These are phyloP conservation scores for Corella eumyota DNA, from an alignment of 23 tunicate genomes.

Conservation along the genomic window DNA sequence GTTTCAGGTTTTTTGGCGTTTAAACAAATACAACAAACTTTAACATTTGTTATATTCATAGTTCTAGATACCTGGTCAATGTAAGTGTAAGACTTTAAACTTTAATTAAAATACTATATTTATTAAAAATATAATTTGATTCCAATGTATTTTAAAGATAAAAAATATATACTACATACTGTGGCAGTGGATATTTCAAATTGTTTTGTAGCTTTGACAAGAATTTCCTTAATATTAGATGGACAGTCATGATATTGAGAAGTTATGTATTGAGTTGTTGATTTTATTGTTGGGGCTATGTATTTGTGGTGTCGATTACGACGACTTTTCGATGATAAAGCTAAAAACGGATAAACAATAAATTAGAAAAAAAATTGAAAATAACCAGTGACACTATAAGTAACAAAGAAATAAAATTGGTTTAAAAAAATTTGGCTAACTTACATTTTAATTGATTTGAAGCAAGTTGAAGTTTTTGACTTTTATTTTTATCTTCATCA, in stretches of 20 bases:
- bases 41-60: neutral
- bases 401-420: too few species aligned
- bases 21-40: constrained; percentile 60
- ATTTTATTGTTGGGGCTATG: constrained; percentile 14
- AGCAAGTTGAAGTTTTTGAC: too few species aligned
- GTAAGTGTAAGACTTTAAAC: neutral
- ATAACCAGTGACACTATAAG: too few species aligned
- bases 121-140: neutral
- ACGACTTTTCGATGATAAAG: too few species aligned
- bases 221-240: constrained; percentile 11
- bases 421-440: too few species aligned
- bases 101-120: neutral
- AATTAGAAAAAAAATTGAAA: too few species aligned
- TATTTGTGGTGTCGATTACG: too few species aligned
- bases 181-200: constrained; percentile 8
- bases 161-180: constrained; percentile 5
- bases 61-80: neutral
- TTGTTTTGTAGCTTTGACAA: constrained; percentile 35
- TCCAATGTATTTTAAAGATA: neutral
- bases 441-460: too few species aligned
- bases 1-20: constrained; percentile 2
- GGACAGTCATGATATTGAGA: constrained; percentile 20
- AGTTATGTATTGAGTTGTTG: constrained; percentile 15
- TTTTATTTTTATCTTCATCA: too few species aligned
- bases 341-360: too few species aligned